Evolutionary conservation across 2,888 invertebrate genomes (phyloP), one percentile per base, ranked within the genome.

Genomic region (Melinopterus prodromus): DNA sequence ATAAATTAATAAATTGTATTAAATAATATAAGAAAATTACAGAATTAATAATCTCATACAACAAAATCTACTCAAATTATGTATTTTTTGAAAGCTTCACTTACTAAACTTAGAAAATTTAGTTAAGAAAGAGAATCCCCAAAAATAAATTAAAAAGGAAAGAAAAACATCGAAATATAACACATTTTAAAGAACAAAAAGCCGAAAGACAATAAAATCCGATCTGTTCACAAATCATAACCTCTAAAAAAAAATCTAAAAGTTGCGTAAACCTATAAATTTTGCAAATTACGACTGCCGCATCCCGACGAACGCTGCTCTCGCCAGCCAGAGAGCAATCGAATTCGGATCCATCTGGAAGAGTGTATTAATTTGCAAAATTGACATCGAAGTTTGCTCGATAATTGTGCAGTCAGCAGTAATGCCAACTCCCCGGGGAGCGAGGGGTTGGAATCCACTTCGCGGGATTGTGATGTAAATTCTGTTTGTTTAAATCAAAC

Each of bases 401-500:
- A 89, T 89, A 89, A 89, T 89, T 89, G 89, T 87, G 87, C 88
- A 86, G 86, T 88, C 88, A 87, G 88, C 88, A 86, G 87, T 88
- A 87, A 87, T 86, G 84, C 86, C 84, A 84, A 82, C 78, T 78
- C 83, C 70, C 16, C 80, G 81, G 83, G 81, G 75, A n/a, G 16
- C 69, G 14, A 37, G 76, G 69, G 35, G 70, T 16, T n/a, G 77
- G 76, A 82, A 83, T 82, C 74, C 86, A 86, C 86, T 86, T 85
- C 83, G 84, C 83, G 83, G 86, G 86, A 88, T 88, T 87, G 86
- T 87, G 88, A 89, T 88, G 87, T 87, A 89, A 88, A 89, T 89
- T 86, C 85, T 88, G 88, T 88, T 88, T 89, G 88, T 86, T 84
- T 84, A 86, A 84, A 83, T 83, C 82, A 83, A 82, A 82, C 83